Conservation (phyloP, 1,140 invertebrate genomes). For the Diorhabda elongata region DNA sequence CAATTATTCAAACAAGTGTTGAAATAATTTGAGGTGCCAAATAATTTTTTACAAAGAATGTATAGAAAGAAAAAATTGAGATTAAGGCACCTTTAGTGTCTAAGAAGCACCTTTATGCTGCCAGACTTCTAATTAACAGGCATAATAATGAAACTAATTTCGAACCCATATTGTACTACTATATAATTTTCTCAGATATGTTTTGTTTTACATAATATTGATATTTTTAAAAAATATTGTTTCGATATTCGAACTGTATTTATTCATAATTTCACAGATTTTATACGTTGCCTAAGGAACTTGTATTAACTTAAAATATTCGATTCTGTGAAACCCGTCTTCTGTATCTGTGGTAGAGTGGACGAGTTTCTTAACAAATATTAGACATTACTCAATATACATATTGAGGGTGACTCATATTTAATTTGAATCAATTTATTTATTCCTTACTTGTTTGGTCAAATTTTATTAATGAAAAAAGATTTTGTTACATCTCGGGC, state of each 20-base stretch:
- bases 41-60: conserved; percentile 6
- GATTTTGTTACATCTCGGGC: too few relatives aligned
- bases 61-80: conserved; percentile 11
- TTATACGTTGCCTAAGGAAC: neutral
- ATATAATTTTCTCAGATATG: conserved; percentile 5
- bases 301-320: too few relatives aligned
- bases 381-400: too few relatives aligned
- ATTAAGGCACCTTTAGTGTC: conserved; percentile 18
- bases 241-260: neutral
- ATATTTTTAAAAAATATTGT: neutral
- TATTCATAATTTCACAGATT: neutral
- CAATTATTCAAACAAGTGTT: conserved; percentile 15
- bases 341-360: too few relatives aligned
- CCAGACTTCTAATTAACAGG: conserved; percentile 15
- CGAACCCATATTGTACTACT: conserved; percentile 1
- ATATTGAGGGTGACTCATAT: too few relatives aligned
- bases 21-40: conserved; percentile 18
- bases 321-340: too few relatives aligned
- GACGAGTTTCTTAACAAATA: too few relatives aligned
- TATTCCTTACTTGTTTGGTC: too few relatives aligned
- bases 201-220: neutral
- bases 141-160: neutral
- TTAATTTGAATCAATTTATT: too few relatives aligned
- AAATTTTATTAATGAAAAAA: too few relatives aligned
- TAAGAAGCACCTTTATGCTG: conserved; percentile 15